Evolutionary conservation across 2,797 vertebrate genomes (phyloP).

Genomic region (Poecilia velifera): DNA sequence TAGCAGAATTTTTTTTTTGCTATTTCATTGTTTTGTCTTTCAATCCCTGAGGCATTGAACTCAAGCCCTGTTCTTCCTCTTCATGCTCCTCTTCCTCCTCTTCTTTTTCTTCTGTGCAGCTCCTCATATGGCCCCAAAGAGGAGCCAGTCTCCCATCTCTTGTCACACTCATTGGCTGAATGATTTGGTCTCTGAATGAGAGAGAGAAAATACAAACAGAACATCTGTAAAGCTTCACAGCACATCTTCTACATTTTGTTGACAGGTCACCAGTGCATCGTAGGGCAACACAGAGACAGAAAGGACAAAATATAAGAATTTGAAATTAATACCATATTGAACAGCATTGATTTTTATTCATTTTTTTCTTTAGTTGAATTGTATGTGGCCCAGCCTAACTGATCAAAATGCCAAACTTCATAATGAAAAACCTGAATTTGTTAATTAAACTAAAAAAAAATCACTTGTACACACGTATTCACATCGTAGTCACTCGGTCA

Average conservation of each 20-base stretch:
- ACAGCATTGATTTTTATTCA: background rate
- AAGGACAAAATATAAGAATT: background rate
- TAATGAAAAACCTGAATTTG: no score
- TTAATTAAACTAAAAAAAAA: no score
- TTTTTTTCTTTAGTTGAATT: no score
- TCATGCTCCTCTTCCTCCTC: conserved; percentile 46
- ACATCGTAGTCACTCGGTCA: no score
- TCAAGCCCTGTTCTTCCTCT: conserved; percentile 40
- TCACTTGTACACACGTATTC: no score
- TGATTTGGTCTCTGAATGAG: conserved; percentile 72
- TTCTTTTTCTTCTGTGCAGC: conserved; percentile 38
- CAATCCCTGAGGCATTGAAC: conserved; percentile 15
- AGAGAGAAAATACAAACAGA: background rate
- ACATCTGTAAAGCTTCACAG: background rate
- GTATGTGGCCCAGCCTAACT: no score
- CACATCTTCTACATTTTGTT: background rate
- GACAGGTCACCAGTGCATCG: background rate
- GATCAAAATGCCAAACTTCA: no score
- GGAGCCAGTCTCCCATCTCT: conserved; percentile 72
- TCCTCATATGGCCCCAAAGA: conserved; percentile 63
- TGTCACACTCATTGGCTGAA: conserved; percentile 76
- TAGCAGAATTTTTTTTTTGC: background rate
- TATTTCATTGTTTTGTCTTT: conserved; percentile 37
- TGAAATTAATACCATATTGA: background rate
- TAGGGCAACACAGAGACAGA: no score